Evolutionary conservation across 2,888 invertebrate genomes (phyloP).

Genomic region (Acanthacorydalis orientalis): DNA sequence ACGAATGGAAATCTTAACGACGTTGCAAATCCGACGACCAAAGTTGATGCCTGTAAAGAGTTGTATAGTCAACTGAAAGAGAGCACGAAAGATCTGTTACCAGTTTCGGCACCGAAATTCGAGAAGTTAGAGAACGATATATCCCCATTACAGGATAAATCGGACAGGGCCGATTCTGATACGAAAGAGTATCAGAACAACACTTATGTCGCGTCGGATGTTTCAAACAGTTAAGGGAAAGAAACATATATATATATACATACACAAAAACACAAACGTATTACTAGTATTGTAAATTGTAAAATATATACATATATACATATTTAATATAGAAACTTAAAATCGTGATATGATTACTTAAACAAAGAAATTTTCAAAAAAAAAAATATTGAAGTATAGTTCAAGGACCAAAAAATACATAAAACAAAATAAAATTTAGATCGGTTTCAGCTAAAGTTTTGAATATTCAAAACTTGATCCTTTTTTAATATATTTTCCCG

Average conservation of each 20-base stretch:
- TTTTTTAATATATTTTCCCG: no score
- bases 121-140: slow-evolving; percentile 37
- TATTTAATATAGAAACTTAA: no score
- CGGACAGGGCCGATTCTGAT: background rate
- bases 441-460: no score
- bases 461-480: no score
- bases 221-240: background rate
- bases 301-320: no score
- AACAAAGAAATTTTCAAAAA: no score
- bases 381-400: no score
- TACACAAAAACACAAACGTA: no score
- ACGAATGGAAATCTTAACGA: background rate
- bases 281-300: no score
- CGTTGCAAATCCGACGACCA: background rate
- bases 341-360: no score
- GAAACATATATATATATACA: background rate
- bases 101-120: slow-evolving; percentile 37
- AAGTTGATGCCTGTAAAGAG: slow-evolving; percentile 17
- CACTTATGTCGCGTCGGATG: slow-evolving; percentile 4
- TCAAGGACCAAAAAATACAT: no score
- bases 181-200: slow-evolving; percentile 7
- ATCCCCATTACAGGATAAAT: slow-evolving; percentile 18
- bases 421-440: no score
- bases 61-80: slow-evolving; percentile 39
- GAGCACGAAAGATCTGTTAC: slow-evolving; percentile 27